Evolutionary conservation across 2,113 vertebrate genomes (phyloP).

Genomic region (Chloebia gouldiae): DNA sequence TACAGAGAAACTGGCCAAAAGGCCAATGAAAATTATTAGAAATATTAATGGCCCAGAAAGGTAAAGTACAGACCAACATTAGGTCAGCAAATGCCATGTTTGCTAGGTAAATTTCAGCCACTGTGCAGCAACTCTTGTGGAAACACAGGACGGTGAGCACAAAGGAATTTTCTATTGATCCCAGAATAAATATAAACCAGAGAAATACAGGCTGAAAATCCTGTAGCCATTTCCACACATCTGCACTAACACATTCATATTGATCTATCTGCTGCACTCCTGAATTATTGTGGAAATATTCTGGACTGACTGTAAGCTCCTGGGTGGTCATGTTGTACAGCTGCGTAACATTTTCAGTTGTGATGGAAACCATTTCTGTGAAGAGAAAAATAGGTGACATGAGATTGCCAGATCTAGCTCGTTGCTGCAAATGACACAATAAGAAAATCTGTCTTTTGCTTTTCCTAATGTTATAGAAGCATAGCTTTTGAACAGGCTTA

Average conservation of each 20-base stretch:
- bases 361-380: slow-evolving; percentile 39
- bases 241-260: neutral
- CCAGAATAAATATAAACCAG: slow-evolving; percentile 79
- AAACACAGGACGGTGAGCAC: slow-evolving; percentile 86
- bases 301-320: neutral
- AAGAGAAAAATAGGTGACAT: slow-evolving; percentile 33
- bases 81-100: slow-evolving; percentile 90
- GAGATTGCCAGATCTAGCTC: neutral
- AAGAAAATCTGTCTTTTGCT: neutral
- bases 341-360: neutral
- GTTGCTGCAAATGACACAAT: neutral
- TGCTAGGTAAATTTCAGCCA: slow-evolving; percentile 91
- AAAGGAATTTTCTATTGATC: slow-evolving; percentile 83
- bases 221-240: slow-evolving; percentile 72
- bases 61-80: slow-evolving; percentile 80
- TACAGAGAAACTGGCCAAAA: slow-evolving; percentile 86
- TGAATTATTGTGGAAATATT: neutral
- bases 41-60: slow-evolving; percentile 91
- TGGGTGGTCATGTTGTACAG: neutral
- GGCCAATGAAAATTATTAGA: slow-evolving; percentile 82
- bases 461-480: neutral
- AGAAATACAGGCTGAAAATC: slow-evolving; percentile 81
- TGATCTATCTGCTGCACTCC: neutral
- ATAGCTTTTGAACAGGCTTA: neutral
- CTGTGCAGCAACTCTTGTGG: slow-evolving; percentile 87